phyloP scores from a whole-genome alignment of 2,888 invertebrate genomes.

The Nemotelus nigrinus region DNA sequence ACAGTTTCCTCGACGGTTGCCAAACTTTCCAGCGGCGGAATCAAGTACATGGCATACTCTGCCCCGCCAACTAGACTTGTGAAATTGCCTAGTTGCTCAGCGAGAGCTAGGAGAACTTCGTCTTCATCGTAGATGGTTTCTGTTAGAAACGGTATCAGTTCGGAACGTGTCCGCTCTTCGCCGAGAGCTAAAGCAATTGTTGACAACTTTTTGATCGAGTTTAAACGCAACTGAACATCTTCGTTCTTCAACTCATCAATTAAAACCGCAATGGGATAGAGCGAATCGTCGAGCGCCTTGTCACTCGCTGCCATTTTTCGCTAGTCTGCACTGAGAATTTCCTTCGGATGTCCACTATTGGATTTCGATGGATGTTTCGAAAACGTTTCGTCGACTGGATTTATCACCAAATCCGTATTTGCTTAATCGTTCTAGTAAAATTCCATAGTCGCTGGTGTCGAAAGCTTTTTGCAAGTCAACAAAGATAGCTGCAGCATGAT shows the following conservation, averaged over 20 bases:
- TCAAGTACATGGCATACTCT: conserved; percentile 92
- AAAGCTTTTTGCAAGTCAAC: no score
- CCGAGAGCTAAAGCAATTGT: conserved; percentile 99
- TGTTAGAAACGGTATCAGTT: conserved; percentile 97
- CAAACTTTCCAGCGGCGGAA: conserved; percentile 94
- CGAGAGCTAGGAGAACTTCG: conserved; percentile 96
- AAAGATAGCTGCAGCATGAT: no score
- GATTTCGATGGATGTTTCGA: neutral
- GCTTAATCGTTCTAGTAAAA: no score
- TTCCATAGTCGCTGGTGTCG: no score
- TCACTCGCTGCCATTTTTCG: conserved; percentile 65
- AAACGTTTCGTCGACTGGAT: neutral
- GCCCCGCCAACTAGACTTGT: conserved; percentile 96
- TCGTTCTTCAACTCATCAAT: conserved; percentile 99
- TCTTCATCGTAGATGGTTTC: conserved; percentile 99
- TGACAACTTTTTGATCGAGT: conserved; percentile 98
- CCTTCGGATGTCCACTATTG: neutral
- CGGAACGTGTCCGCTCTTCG: conserved; percentile 91
- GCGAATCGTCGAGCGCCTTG: conserved; percentile 91
- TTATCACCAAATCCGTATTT: no score
- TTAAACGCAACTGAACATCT: conserved; percentile 95
- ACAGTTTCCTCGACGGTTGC: conserved; percentile 99
- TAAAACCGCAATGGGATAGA: conserved; percentile 99
- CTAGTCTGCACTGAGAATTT: conserved; percentile 8
- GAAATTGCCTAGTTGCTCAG: conserved; percentile 97